phyloP scores from a whole-genome alignment of 2,888 invertebrate genomes.

The Zaprionus obscuricornis region DNA sequence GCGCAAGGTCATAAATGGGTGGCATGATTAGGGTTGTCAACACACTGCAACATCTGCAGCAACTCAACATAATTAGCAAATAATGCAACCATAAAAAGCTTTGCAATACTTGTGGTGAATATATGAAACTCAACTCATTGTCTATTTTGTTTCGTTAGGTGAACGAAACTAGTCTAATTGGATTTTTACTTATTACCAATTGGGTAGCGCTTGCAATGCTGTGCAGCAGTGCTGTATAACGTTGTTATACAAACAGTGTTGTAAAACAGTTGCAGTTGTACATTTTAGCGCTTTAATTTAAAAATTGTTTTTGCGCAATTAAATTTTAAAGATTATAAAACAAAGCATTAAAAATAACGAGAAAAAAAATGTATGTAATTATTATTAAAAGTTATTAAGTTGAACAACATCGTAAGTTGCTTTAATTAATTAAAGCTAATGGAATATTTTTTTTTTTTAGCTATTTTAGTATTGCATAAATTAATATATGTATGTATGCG shows the following conservation, averaged over 20 bases:
- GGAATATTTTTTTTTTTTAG: background rate
- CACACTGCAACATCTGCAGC: constrained; percentile 31
- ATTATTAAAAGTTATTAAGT: too few relatives aligned
- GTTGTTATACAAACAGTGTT: constrained; percentile 6
- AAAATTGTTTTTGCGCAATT: too few relatives aligned
- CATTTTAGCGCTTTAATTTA: background rate
- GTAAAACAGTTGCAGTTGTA: background rate
- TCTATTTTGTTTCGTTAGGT: background rate
- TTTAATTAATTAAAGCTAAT: background rate
- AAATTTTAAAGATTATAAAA: too few relatives aligned
- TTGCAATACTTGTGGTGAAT: too few relatives aligned
- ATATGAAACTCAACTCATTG: too few relatives aligned
- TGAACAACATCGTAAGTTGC: too few relatives aligned
- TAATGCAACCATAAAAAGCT: too few relatives aligned
- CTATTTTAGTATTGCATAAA: constrained; percentile 42
- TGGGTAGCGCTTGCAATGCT: constrained; percentile 23
- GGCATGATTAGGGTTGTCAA: constrained; percentile 60
- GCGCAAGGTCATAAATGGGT: constrained; percentile 78
- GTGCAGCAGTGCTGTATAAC: constrained; percentile 26
- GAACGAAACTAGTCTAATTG: background rate
- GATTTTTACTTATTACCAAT: background rate
- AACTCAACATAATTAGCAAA: too few relatives aligned
- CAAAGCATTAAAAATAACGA: too few relatives aligned
- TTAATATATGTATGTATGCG: constrained; percentile 41
- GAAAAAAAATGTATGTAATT: too few relatives aligned